Base-by-base conservation (phyloP, 2,888 invertebrate species). In the Cosmia pyralina region DNA sequence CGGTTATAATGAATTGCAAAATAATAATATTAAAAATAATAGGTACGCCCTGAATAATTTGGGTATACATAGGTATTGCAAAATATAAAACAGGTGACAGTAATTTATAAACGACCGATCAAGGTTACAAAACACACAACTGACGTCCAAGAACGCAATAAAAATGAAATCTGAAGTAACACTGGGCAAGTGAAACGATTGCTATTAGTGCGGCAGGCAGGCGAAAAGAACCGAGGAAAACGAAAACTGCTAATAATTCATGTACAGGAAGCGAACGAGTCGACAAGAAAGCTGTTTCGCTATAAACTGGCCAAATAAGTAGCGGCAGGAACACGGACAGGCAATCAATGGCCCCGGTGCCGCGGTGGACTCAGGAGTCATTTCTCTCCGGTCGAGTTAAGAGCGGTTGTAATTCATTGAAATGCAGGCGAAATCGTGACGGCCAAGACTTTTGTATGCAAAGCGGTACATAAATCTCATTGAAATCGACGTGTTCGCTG, bases 361-460 rank as follows among this genome's bases (percentile, higher is more conserved):
- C 75, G 79, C 73, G 79, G 73, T 82, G 62, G 72, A 76, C 69
- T 46, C 70, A 1, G 76, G 66, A 82, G 71, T 81, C 74, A 84
- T 89, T 89, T 88, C 85, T 86, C 85, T 83, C 59, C 65, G 68
- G 65, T 69, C 67, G 63, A 85, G 28, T 75, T 80, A 68, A 80
- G 70, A 83, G 77, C 64, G 66, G 70, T 81, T 81, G 81, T 76
- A 82, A 84, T 82, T 86, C 79, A 87, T 88, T 88, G 74, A 87
- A 89, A 88, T 84, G 84, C 85, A 87, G 75, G 84, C 86, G 79
- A 79, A 86, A 82, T 87, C 88, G 89, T 92, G 90, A 88, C 87
- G 81, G 79, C 79, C 75, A 69, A 69, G 77, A 79, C 85, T 82
- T 86, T 87, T 86, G 86, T 88, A 86, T 87, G 86, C 82, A 86